phyloP scores from a whole-genome alignment of 2,797 vertebrate species.

The Spheniscus humboldti region DNA sequence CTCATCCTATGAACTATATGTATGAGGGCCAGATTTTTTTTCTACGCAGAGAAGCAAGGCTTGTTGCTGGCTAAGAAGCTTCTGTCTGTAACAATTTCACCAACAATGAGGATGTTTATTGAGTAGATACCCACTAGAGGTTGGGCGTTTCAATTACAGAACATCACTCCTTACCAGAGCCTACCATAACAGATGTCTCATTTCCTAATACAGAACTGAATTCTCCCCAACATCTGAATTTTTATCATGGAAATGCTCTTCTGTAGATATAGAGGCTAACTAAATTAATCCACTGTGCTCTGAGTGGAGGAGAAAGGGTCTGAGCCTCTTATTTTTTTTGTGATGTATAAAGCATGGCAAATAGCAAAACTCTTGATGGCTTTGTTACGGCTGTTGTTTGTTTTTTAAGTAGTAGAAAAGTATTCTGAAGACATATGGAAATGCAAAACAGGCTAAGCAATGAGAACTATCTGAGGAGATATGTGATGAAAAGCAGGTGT shows the following conservation, averaged over 20 bases:
- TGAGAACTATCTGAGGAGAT: neutral
- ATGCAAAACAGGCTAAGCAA: neutral
- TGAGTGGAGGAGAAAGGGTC: neutral
- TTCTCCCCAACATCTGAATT: slow-evolving; percentile 53
- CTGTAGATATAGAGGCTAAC: slow-evolving; percentile 39
- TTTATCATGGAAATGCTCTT: slow-evolving; percentile 44
- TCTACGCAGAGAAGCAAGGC: neutral
- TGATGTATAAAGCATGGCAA: neutral
- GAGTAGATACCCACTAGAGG: slow-evolving; percentile 29
- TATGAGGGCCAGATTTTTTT: neutral
- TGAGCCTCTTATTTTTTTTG: neutral
- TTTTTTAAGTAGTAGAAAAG: neutral
- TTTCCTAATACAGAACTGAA: slow-evolving; percentile 53
- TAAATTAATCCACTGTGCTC: slow-evolving; percentile 25
- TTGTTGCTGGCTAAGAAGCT: neutral
- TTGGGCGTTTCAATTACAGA: slow-evolving; percentile 63
- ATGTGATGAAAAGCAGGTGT: slow-evolving; percentile 28
- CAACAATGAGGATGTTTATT: neutral
- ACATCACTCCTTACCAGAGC: slow-evolving; percentile 36
- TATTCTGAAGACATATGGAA: slow-evolving; percentile 23
- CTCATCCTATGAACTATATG: neutral
- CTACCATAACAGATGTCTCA: slow-evolving; percentile 47
- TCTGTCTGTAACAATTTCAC: neutral
- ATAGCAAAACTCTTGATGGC: neutral
- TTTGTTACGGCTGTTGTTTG: neutral